These are phyloP conservation scores for Magallana nippona DNA, from an alignment of 2,888 invertebrate genomes.

Conservation along the genomic window DNA sequence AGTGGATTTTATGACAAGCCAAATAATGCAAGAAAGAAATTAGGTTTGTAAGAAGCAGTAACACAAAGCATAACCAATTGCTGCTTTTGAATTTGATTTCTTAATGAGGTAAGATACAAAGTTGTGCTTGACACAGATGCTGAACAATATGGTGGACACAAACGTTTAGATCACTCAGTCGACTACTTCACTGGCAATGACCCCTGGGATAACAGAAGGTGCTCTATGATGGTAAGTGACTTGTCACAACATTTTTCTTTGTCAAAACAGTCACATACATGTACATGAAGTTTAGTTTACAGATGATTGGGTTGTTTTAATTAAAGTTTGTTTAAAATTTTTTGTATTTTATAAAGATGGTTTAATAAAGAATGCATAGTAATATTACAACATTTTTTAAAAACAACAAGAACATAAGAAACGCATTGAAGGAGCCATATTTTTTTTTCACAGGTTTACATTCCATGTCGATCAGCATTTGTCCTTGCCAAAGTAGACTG, in stretches of 20 bases:
- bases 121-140: slow-evolving; percentile 90
- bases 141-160: slow-evolving; percentile 88
- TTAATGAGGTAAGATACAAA: slow-evolving; percentile 83
- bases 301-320: too few species aligned
- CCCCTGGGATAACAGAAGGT: slow-evolving; percentile 85
- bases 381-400: too few species aligned
- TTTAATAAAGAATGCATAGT: too few species aligned
- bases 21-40: too few species aligned
- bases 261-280: too few species aligned
- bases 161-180: slow-evolving; percentile 86
- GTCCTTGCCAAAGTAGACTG: slow-evolving; percentile 67
- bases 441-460: slow-evolving; percentile 68
- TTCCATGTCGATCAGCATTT: slow-evolving; percentile 68
- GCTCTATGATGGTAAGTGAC: slow-evolving; percentile 82
- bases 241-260: neutral
- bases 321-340: too few species aligned
- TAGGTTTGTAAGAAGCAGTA: too few species aligned
- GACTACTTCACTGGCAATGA: slow-evolving; percentile 85
- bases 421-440: neutral
- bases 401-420: too few species aligned
- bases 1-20: too few species aligned
- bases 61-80: too few species aligned
- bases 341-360: too few species aligned
- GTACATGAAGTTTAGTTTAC: too few species aligned
- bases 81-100: neutral